Base-by-base conservation (phyloP, 2,113 vertebrate genomes). In the Stigmatopora argus region DNA sequence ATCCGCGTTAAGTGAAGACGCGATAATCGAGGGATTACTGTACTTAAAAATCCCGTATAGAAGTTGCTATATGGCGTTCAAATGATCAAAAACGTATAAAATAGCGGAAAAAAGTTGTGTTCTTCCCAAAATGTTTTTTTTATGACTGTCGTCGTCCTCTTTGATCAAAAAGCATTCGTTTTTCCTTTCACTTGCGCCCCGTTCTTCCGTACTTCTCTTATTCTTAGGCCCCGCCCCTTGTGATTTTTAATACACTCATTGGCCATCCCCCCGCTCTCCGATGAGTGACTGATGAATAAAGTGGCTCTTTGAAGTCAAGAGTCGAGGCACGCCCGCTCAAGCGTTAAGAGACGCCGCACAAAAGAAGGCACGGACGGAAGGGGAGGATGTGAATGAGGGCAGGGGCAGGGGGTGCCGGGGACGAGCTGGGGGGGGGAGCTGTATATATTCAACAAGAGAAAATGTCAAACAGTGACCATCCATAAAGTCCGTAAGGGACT, bases 241-340 rank as follows among this genome's bases (percentile, higher is more conserved):
- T 45, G 21, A 15, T 38, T 82, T 83, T 87, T 85, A 48, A 84
- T 89, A 86, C 79, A 87, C 87, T 88, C 83, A 62, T 66, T 81
- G 52, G 64, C 64, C 35, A 44, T 83, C 73, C 77, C 84, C 85
- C 85, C 84, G 78, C 75, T 79, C 26, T 34, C 73, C 68, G 83
- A 86, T 86, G 87, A 89, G 81, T 86, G 88, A 87, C 86, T 89
- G 88, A 85, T 90, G 88, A 89, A 90, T 90, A 86, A 85, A 79
- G 78, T 71, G 66, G 82, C 84, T 74, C 86, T 90, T 89, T 92
- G 89, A 89, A 89, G 87, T 88, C 85, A 86, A 90, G 83, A 86
- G 85, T 89, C 88, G 86, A 82, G 67, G 81, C 85, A 77, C 75
- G 86, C 83, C 87, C 41, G 80, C 84, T 86, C 85, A 72, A 85